Evolutionary conservation across 2,797 vertebrate genomes (phyloP), one percentile per base, ranked within the genome.

Genomic region (Monodelphis domestica): DNA sequence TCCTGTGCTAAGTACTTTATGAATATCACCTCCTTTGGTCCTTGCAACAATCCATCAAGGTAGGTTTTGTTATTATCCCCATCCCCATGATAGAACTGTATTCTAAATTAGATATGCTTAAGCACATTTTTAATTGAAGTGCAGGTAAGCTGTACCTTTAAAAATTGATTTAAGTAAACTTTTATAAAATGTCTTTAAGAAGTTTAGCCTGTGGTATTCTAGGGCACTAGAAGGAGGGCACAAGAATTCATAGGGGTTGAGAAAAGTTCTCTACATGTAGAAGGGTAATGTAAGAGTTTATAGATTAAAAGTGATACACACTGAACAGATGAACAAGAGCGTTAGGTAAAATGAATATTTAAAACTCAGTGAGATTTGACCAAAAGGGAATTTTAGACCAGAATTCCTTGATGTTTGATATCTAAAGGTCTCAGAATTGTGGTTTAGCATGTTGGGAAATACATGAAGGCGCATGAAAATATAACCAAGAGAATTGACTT

Each of bases 391-490:
- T 89, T 93, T 89, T 94, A 96, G 88, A 78, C 50, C 57, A 94
- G 94, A 93, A 96, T 89, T 89, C 54, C 54, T 95, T 92, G 96
- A 53, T 91, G 96, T 90, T 93, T 93, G 94, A 89, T 93, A 94
- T 4, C 87, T 53, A 94, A 96, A 94, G 3, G 89, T 89, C 15
- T 94, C 53, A 88, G 70, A 95, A 95, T 91, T 89, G 33, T 88
- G 91, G 92, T 93, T 97, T 94, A 88, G 90, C 91, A 29, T 89
- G 91, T 97, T 96, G 93, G 91, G 90, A 95, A 98, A 92, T n/a
- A 93, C 3, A 92, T 26, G 53, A 90, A 30, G 88, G 87, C 88
- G 95, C 93, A 87, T 29, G 45, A 30, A 92, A 89, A 51, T 56
- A 78, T 0, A 94, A 91, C 28, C 96, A 54, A 95, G 92, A 94